phyloP scores from a whole-genome alignment of 2,888 invertebrate genomes.

The Amiota communis region DNA sequence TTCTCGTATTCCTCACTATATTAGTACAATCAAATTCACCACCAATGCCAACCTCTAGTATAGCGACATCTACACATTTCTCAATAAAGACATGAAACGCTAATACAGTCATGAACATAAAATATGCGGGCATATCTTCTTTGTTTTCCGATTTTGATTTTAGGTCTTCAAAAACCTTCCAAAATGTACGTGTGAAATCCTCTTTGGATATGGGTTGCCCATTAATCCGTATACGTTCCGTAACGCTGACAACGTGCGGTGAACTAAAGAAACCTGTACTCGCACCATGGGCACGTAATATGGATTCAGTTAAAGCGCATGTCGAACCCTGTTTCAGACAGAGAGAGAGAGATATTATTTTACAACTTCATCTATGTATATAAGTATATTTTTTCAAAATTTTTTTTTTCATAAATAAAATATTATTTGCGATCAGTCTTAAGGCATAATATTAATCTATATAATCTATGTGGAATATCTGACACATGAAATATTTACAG shows the following conservation, averaged over 20 bases:
- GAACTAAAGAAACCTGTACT: conserved; percentile 96
- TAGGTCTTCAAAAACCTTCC: conserved; percentile 82
- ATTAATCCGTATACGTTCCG: conserved; percentile 92
- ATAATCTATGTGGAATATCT: too few species aligned
- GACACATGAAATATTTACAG: too few species aligned
- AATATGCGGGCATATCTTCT: conserved; percentile 91
- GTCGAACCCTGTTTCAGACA: conserved; percentile 82
- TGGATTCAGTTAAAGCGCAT: conserved; percentile 92
- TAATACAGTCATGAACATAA: conserved; percentile 93
- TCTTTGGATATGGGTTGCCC: conserved; percentile 84
- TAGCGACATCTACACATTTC: conserved; percentile 91
- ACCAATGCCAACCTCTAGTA: conserved; percentile 98
- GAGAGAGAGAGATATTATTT: conserved; percentile 27
- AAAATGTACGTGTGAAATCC: conserved; percentile 86
- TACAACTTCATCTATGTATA: too few species aligned
- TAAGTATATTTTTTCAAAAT: too few species aligned
- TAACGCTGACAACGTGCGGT: conserved; percentile 92
- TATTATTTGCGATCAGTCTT: too few species aligned
- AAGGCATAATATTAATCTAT: too few species aligned
- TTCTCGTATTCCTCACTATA: conserved; percentile 86
- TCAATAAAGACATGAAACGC: conserved; percentile 90
- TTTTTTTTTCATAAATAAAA: too few species aligned
- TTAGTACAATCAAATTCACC: conserved; percentile 96
- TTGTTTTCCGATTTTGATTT: conserved; percentile 75
- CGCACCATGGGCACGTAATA: conserved; percentile 87